Evolutionary conservation across 2,113 vertebrate genomes (phyloP).

Genomic region (Lontra canadensis): DNA sequence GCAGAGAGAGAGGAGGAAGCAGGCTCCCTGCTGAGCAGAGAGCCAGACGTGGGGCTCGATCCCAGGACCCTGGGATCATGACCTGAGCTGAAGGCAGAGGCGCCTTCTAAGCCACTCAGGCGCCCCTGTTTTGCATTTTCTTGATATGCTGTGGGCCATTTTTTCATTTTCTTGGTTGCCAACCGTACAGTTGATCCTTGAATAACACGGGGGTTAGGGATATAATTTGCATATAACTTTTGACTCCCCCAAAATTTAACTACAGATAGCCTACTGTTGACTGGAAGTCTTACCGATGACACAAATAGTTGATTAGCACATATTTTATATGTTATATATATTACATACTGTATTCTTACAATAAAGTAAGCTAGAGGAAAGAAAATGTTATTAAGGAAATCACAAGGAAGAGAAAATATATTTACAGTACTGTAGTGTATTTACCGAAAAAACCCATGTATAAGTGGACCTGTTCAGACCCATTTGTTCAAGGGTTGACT

Average conservation of each 20-base stretch:
- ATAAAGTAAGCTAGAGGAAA: background rate
- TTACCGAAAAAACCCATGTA: background rate
- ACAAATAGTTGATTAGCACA: background rate
- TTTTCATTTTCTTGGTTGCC: background rate
- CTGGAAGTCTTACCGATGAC: background rate
- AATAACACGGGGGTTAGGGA: background rate
- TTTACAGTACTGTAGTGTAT: background rate
- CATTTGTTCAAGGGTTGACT: background rate
- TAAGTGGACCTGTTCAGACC: background rate
- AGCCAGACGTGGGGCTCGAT: too few species aligned
- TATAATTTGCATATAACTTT: background rate
- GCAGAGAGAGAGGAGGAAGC: too few species aligned
- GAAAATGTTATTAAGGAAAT: background rate
- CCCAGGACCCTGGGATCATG: too few species aligned
- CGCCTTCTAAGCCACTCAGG: too few species aligned
- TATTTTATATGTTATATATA: background rate
- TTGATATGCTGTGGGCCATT: background rate
- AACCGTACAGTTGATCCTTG: background rate
- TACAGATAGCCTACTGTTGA: background rate
- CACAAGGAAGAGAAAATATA: background rate
- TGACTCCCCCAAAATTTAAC: background rate
- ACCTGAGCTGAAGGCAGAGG: too few species aligned
- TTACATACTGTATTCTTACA: background rate
- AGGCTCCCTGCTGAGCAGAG: too few species aligned
- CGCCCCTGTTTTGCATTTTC: background rate